Base-by-base conservation (phyloP, 2,888 invertebrate species). In the Aleiodes testaceus region DNA sequence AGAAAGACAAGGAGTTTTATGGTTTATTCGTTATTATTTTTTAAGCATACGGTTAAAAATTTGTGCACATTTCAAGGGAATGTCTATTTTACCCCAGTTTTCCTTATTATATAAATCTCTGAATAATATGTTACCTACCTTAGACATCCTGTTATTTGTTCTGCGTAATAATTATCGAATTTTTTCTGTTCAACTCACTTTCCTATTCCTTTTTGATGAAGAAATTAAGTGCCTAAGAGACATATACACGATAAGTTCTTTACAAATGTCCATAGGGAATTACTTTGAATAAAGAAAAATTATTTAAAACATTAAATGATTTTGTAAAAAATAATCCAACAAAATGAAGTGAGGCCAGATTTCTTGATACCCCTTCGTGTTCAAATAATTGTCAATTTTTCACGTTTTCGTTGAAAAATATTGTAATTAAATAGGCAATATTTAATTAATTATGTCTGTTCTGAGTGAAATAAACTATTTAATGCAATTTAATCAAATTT, bases 341-440 rank as follows among this genome's bases (percentile, higher is more conserved):
- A 30, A 36, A 16, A 45, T 44, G 18, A 42, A 22, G 20, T 63
- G 18, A 63, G 5, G 11, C 36, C 36, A 36, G 6, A 2, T 55
- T 36, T 47, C 44, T 11, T 67, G 26, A 53, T 77, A 76, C 75
- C 79, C 77, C 77, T 77, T 80, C 79, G 81, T 83, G 82, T 83
- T 83, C 81, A 80, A 81, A 80, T 83, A 83, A 83, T 84, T 84
- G 83, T 81, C 73, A 78, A 79, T 66, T 50, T 79, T 80, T 79
- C 81, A 82, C 82, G 83, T 85, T 85, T 83, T 81, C 79, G 81
- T 84, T 85, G 77, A 79, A 79, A 79, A 79, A 72, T 77, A 78
- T 84, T 84, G 82, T 81, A 83, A 84, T 81, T 78, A 84, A 81
- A 79, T 81, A 82, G 80, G 79, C 81, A 78, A 76, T 65, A n/a